Evolutionary conservation across 2,888 invertebrate genomes (phyloP), one percentile per base, ranked within the genome.

Genomic region (Sceliomorpha sp.): DNA sequence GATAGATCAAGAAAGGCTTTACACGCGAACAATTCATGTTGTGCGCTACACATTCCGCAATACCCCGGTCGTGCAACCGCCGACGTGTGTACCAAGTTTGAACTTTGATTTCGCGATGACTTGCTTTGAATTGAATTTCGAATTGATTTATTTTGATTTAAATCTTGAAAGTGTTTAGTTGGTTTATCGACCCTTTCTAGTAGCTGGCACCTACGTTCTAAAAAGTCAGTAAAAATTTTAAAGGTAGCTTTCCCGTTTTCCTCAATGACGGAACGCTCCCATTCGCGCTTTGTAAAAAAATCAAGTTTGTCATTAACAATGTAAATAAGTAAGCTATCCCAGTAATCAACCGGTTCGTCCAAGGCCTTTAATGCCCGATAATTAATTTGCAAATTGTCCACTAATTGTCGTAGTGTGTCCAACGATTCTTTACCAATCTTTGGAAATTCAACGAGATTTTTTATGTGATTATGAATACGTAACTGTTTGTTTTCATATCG

Each of bases 311-410:
- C 55, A 5, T 51, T 56, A 10, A 74, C 55, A 7, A 80, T 34
- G 36, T 73, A 73, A 24, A 76, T 69, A 12, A 78, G 20, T n/a
- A 77, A 26, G 4, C 70, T 69, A 42, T 77, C 72, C 77, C 78
- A 78, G 10, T 51, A 9, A 2, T 78, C 70, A 12, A 71, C 64
- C 1, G 76, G 73, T 56, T 72, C 51, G 5, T 64, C 59, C 7
- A 78, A 56, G n/a, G 74, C 58, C 26, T 72, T 50, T 36, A 77
- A 58, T 2, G 75, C 70, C 1, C 64, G 62, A 8, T 64, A 36
- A 17, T 74, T 70, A 3, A 63, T 56, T 48, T 73, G 51, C 7
- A 72, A 27, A 26, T 40, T 17, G 27, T 72, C 63, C 9, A 73
- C 37, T n/a, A 78, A 50, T 20, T 73, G 50, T 9, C 72, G 27